Percentiles rank a stretch among this genome's conserved stretches.
Evolutionary conservation across 2,797 vertebrate genomes (phyloP).

Genomic region (Crocidura indochinensis): DNA sequence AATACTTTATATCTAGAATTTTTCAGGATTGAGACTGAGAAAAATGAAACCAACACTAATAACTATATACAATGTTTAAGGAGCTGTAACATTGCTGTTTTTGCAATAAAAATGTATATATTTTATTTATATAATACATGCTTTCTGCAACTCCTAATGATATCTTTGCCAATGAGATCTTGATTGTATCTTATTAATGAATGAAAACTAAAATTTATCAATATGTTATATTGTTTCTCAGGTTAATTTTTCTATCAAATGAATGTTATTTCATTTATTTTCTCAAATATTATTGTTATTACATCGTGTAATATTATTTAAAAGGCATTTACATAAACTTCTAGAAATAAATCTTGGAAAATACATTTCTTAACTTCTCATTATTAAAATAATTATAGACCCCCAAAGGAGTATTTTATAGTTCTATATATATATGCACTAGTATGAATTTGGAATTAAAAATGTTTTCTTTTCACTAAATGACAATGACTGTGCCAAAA

Average conservation of each 20-base stretch:
- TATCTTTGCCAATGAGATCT: constrained; percentile 77
- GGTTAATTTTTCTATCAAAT: no score
- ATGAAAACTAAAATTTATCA: constrained; percentile 79
- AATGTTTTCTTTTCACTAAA: constrained; percentile 3
- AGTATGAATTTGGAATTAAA: constrained; percentile 7
- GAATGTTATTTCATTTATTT: constrained; percentile 76
- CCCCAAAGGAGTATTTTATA: constrained; percentile 17
- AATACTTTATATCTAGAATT: no score
- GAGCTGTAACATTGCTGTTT: neutral
- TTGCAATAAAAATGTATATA: constrained; percentile 38
- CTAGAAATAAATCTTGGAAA: constrained; percentile 49
- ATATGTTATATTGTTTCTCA: constrained; percentile 75
- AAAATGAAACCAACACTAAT: no score
- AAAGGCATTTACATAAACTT: no score
- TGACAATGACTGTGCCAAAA: neutral
- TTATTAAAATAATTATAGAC: constrained; percentile 58
- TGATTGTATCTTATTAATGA: constrained; percentile 75
- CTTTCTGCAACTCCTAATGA: constrained; percentile 7
- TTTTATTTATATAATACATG: constrained; percentile 22
- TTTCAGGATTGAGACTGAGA: no score
- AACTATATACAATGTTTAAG: no score
- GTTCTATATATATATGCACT: constrained; percentile 35
- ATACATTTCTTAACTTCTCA: constrained; percentile 51
- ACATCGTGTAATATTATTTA: no score
- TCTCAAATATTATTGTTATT: constrained; percentile 73